Percentiles rank a stretch among this genome's conserved stretches.
These are phyloP conservation scores for Steatocranus sp. DNA, from an alignment of 2,797 vertebrate genomes.

Conservation along the genomic window DNA sequence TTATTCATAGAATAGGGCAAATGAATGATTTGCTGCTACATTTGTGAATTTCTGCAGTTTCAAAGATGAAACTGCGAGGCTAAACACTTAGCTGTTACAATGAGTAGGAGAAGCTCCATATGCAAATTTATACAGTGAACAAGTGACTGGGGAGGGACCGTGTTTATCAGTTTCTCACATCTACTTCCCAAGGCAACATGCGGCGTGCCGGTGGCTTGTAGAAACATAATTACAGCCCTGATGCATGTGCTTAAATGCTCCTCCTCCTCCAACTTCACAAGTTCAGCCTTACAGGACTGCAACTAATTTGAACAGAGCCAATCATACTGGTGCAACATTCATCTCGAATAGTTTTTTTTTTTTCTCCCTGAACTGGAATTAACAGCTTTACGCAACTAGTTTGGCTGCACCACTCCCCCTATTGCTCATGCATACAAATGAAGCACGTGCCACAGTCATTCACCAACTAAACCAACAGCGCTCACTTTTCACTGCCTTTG, in stretches of 20 bases:
- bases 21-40: background rate
- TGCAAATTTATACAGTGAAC: conserved; percentile 42
- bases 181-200: conserved; percentile 7
- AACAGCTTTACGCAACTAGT: background rate
- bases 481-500: background rate
- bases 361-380: background rate
- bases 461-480: background rate
- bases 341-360: background rate
- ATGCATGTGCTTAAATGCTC: conserved; percentile 23
- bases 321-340: background rate
- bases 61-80: background rate
- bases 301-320: background rate
- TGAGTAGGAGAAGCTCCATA: background rate
- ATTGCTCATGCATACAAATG: background rate
- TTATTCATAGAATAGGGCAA: background rate
- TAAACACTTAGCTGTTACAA: background rate
- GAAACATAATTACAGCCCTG: conserved; percentile 44
- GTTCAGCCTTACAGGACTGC: background rate
- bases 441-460: background rate
- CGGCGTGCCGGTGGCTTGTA: conserved; percentile 21
- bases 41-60: background rate
- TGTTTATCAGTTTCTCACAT: conserved; percentile 29
- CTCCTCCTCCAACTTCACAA: conserved; percentile 35
- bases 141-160: conserved; percentile 16
- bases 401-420: background rate